These are phyloP conservation scores for Myiothlypis coronata DNA, from an alignment of 2,797 vertebrate species.

Conservation along the genomic window DNA sequence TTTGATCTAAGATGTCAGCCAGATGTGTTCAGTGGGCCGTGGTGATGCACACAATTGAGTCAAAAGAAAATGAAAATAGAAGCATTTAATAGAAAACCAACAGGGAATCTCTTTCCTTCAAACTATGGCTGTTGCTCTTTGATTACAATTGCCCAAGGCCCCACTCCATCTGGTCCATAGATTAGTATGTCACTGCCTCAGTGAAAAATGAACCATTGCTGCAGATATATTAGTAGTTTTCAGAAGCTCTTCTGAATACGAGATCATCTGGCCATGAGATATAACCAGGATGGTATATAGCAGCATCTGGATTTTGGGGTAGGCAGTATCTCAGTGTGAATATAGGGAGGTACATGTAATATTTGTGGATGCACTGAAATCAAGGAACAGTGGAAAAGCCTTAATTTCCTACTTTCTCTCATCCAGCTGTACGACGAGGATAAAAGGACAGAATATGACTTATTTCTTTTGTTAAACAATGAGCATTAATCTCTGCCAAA, in stretches of 20 bases:
- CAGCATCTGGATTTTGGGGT: slow-evolving; percentile 1
- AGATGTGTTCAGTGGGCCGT: slow-evolving; percentile 56
- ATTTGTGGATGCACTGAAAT: neutral
- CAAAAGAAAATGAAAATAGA: slow-evolving; percentile 55
- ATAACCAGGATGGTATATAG: neutral
- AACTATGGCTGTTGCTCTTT: slow-evolving; percentile 47
- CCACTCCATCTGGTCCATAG: slow-evolving; percentile 52
- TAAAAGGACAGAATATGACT: neutral
- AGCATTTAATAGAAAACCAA: slow-evolving; percentile 52
- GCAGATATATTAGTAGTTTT: slow-evolving; percentile 21
- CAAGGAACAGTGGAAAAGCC: neutral
- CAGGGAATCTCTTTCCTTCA: slow-evolving; percentile 37
- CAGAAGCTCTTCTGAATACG: neutral
- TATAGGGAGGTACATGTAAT: neutral
- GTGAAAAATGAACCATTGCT: slow-evolving; percentile 53
- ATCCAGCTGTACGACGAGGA: neutral
- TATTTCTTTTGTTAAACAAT: neutral
- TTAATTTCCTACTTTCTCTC: neutral
- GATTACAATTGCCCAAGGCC: slow-evolving; percentile 61
- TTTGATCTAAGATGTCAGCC: slow-evolving; percentile 27
- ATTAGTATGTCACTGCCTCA: slow-evolving; percentile 49
- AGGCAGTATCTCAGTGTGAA: neutral
- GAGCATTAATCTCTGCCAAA: neutral
- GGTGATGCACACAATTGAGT: slow-evolving; percentile 50
- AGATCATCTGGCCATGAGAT: neutral